These are phyloP conservation scores for Ditylenchus weischeri DNA, from an alignment of 2,888 invertebrate genomes.

Conservation along the genomic window DNA sequence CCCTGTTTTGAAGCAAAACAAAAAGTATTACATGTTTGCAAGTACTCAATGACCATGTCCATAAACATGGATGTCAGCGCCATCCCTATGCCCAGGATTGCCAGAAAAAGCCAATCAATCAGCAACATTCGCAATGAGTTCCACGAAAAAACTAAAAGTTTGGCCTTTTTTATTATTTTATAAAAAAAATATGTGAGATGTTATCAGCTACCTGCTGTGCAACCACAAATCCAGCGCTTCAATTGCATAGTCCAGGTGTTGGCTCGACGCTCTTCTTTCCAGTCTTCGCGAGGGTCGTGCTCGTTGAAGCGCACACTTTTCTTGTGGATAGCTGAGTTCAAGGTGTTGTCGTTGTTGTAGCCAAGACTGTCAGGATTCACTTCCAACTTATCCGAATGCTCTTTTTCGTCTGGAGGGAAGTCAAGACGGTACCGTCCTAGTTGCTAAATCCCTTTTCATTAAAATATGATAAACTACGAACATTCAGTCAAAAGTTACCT, in stretches of 20 bases:
- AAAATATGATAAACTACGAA: too few species aligned
- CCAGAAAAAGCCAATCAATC: conserved; percentile 62
- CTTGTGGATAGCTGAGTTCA: conserved; percentile 11
- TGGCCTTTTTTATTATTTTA: neutral
- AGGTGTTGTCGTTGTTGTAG: neutral
- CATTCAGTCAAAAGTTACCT: too few species aligned
- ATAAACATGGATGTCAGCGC: conserved; percentile 57
- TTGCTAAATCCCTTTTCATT: conserved; percentile 26
- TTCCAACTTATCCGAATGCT: conserved; percentile 7
- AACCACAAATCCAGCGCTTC: conserved; percentile 22
- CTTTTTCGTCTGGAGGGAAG: conserved; percentile 28
- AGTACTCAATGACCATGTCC: conserved; percentile 44
- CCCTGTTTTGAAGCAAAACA: too few species aligned
- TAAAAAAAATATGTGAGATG: neutral
- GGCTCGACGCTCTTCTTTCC: conserved; percentile 38
- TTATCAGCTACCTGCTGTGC: conserved; percentile 16
- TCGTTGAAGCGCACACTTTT: conserved; percentile 39
- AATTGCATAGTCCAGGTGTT: conserved; percentile 32
- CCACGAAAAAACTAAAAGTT: conserved; percentile 33
- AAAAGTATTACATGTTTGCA: conserved; percentile 25
- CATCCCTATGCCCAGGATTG: conserved; percentile 61
- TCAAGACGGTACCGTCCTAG: conserved; percentile 41
- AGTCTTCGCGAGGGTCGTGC: conserved; percentile 39
- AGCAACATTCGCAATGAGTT: conserved; percentile 33
- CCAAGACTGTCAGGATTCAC: conserved; percentile 10